These are phyloP conservation scores for Drosophila leontia DNA, from an alignment of 1,140 invertebrate species.

Conservation along the genomic window DNA sequence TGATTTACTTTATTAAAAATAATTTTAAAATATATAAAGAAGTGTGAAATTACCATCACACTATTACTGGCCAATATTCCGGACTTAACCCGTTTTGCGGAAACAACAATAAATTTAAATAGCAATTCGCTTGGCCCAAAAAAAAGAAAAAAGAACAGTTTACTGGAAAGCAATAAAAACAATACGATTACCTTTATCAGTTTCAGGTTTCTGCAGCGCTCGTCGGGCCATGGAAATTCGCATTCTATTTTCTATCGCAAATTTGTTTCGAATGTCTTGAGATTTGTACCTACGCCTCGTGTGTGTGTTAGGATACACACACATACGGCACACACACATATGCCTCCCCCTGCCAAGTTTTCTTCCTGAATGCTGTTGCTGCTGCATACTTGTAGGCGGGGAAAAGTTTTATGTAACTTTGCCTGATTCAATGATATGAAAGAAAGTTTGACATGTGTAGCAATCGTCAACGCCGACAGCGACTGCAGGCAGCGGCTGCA, in stretches of 20 bases:
- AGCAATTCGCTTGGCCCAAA: slow-evolving; percentile 35
- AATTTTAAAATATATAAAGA: neutral
- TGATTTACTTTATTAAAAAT: no score
- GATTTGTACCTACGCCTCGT: slow-evolving; percentile 41
- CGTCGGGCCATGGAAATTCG: slow-evolving; percentile 22
- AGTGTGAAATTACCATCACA: no score
- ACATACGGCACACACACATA: neutral
- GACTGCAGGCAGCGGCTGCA: slow-evolving; percentile 33
- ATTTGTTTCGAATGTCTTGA: slow-evolving; percentile 50
- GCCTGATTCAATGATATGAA: slow-evolving; percentile 65
- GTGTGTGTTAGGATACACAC: slow-evolving; percentile 8
- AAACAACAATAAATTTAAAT: slow-evolving; percentile 32
- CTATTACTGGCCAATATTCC: neutral
- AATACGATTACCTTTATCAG: slow-evolving; percentile 50
- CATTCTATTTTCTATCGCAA: slow-evolving; percentile 26
- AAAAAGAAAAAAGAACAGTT: slow-evolving; percentile 22
- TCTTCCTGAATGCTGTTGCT: slow-evolving; percentile 35
- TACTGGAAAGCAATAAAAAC: slow-evolving; percentile 47
- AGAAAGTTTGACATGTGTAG: slow-evolving; percentile 66
- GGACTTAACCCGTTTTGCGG: neutral
- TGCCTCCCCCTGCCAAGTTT: slow-evolving; percentile 16
- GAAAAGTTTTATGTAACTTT: slow-evolving; percentile 62
- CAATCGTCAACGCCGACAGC: slow-evolving; percentile 26
- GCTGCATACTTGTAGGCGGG: slow-evolving; percentile 52
- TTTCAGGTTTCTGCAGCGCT: slow-evolving; percentile 20